phyloP scores from a whole-genome alignment of 2,113 vertebrate genomes.

The Sakesphorus luctuosus region DNA sequence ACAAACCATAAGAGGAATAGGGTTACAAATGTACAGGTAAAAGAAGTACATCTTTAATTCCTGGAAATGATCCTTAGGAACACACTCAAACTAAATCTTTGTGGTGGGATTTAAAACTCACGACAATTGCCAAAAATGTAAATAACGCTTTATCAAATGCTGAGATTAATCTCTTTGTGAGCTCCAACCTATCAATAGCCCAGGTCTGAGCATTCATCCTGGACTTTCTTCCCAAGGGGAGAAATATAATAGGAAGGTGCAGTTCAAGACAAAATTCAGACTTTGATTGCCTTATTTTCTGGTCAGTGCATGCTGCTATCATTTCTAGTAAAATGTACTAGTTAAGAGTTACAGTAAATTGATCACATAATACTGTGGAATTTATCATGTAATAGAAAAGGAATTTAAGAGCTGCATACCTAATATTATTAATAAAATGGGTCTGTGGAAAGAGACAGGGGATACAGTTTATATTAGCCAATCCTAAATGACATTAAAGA shows the following conservation, averaged over 20 bases:
- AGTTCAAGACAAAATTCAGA: not conserved
- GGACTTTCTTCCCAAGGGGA: not conserved
- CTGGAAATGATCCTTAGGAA: not conserved
- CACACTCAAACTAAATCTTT: not conserved
- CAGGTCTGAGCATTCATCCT: not conserved
- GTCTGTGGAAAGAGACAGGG: not conserved
- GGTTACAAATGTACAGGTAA: not conserved
- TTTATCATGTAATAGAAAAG: conserved; percentile 46
- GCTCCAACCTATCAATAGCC: not conserved
- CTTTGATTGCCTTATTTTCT: conserved; percentile 3
- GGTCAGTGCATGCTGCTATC: not conserved
- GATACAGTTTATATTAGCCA: conserved; percentile 25
- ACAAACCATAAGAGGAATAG: not conserved
- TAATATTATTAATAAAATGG: conserved; percentile 58
- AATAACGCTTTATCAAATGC: not conserved
- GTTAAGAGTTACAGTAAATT: conserved; percentile 46
- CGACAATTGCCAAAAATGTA: not conserved
- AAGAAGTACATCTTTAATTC: not conserved
- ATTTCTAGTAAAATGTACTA: conserved; percentile 47
- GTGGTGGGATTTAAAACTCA: conserved; percentile 12
- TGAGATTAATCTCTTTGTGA: not conserved
- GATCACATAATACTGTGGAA: conserved; percentile 39
- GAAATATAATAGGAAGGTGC: not conserved
- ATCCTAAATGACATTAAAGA: not conserved
- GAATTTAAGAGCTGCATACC: conserved; percentile 64